A percentile compares a stretch with the other conserved stretches of the same genome.
These are phyloP conservation scores for Megaceryle alcyon DNA, from an alignment of 2,797 vertebrate species.

Conservation along the genomic window DNA sequence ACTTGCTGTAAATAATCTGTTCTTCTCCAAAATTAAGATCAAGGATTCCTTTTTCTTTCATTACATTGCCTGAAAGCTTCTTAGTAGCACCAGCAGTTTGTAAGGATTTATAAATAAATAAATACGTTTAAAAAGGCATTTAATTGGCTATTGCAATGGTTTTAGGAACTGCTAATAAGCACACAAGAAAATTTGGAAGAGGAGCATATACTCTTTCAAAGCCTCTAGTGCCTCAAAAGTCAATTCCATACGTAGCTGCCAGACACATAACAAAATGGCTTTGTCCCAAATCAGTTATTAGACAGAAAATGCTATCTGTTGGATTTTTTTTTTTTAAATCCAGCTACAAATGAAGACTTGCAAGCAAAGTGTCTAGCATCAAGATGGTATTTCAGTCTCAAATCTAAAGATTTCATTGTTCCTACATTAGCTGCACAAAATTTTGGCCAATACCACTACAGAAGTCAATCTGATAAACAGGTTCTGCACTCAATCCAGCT, in stretches of 20 bases:
- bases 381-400: background rate
- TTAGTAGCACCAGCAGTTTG: slow-evolving; percentile 60
- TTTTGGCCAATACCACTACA: background rate
- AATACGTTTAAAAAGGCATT: too few species aligned
- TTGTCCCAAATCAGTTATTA: background rate
- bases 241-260: background rate
- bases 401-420: background rate
- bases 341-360: slow-evolving; percentile 21
- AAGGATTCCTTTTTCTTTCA: slow-evolving; percentile 59
- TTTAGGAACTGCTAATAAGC: slow-evolving; percentile 70
- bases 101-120: slow-evolving; percentile 2
- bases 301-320: background rate
- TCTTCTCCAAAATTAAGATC: slow-evolving; percentile 56
- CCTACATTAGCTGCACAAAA: background rate
- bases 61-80: slow-evolving; percentile 67
- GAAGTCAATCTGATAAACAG: background rate
- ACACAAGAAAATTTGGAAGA: background rate
- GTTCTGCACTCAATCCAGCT: background rate
- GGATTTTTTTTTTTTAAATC: too few species aligned
- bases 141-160: slow-evolving; percentile 63
- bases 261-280: background rate
- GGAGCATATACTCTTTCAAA: background rate
- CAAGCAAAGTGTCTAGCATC: background rate
- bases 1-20: slow-evolving; percentile 18
- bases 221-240: background rate